Base-by-base conservation (phyloP, 2,888 invertebrate species). In the Zootermopsis nevadensis region DNA sequence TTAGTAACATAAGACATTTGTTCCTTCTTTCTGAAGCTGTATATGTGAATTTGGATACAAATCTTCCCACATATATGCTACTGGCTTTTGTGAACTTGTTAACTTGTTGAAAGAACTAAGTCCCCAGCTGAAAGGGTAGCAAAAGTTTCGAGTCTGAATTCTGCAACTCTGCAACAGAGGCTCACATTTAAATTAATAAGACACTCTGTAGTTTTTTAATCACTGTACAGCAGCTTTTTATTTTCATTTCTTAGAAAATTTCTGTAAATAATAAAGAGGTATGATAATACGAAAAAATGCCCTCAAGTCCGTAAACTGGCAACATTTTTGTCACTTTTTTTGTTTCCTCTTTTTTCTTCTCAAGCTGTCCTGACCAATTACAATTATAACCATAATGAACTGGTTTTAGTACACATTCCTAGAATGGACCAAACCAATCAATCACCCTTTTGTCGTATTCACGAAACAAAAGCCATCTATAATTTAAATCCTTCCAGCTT, bases 251-350 rank as follows among this genome's bases (percentile, higher is more conserved):
- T 77, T 53, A 77, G 77, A 77, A 77, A 77, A 77, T 53, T 76
- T 77, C 48, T 77, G 53, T 77, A 77, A 77, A 84, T 84, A 82
- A 84, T 84, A 84, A 83, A 84, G 81, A 82, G 82, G 81, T 84
- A 83, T 80, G 83, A 81, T 82, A 82, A 82, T 84, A 82, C 80
- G 82, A 79, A 83, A 83, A 83, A 85, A 84, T 85, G 82, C 84
- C 82, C 82, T 84, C 83, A 83, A 83, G 82, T 82, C 83, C 42
- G 76, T 76, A 81, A 81, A 83, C 80, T 83, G 83, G 80, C 83
- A 83, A 83, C 76, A 83, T 83, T 83, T 77, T 66, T 66, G 42
- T 83, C 82, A 55, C 27, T 42, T 55, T 31, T 69, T 76, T 48
- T 60, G 55, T 60, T 80, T 80, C 38, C 66, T 77, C n/a, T 30